phyloP scores from a whole-genome alignment of 2,888 invertebrate genomes.

The Stenchaetothrips biformis region DNA sequence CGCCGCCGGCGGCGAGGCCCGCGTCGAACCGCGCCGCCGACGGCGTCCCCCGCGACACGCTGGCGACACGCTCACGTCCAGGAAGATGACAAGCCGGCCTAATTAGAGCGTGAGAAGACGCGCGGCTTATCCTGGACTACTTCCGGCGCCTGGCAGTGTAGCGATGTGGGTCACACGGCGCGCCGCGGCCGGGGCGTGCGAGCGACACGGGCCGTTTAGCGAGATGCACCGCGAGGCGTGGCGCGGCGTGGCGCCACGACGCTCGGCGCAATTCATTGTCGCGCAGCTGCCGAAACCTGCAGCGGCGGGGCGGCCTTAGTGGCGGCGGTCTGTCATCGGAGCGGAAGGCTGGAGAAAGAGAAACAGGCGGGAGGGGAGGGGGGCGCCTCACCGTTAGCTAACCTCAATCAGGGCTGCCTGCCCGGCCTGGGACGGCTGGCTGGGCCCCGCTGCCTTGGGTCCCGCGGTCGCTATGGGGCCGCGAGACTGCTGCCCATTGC shows the following conservation, averaged over 20 bases:
- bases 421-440: neutral
- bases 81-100: neutral
- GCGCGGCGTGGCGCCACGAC: neutral
- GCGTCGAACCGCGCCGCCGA: slow-evolving; percentile 2
- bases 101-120: slow-evolving; percentile 18
- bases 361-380: slow-evolving; percentile 26
- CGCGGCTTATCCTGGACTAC: slow-evolving; percentile 30
- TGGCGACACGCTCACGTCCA: slow-evolving; percentile 9
- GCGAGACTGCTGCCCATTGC: neutral
- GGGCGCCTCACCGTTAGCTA: slow-evolving; percentile 11
- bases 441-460: neutral
- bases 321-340: no score
- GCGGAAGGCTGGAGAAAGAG: neutral
- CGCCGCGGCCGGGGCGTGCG: neutral
- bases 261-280: slow-evolving; percentile 12
- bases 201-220: slow-evolving; percentile 23
- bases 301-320: neutral
- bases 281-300: slow-evolving; percentile 1
- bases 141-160: slow-evolving; percentile 33
- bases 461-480: no score
- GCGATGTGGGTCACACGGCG: neutral
- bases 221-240: slow-evolving; percentile 26
- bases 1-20: slow-evolving; percentile 31
- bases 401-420: slow-evolving; percentile 9
- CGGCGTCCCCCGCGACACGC: neutral